These are phyloP conservation scores for Argyrosomus japonicus DNA, from an alignment of 2,113 vertebrate genomes.

Conservation along the genomic window DNA sequence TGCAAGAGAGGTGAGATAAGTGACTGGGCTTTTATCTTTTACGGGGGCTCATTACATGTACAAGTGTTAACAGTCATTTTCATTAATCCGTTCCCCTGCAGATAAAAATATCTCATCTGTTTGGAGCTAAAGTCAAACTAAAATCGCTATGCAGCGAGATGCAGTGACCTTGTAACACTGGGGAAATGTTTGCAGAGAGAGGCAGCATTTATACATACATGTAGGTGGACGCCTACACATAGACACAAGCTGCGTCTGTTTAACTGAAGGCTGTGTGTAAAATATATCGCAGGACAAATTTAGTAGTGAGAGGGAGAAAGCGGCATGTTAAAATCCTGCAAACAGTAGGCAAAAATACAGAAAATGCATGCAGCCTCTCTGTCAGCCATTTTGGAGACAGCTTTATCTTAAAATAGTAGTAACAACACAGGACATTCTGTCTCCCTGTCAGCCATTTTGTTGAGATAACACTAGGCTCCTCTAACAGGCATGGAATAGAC, in stretches of 20 bases:
- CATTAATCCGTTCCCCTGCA: slow-evolving; percentile 36
- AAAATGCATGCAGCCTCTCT: slow-evolving; percentile 11
- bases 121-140: neutral
- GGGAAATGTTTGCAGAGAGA: neutral
- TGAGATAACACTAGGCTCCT: slow-evolving; percentile 58
- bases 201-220: neutral
- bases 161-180: slow-evolving; percentile 1
- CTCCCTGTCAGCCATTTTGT: slow-evolving; percentile 63
- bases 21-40: slow-evolving; percentile 58
- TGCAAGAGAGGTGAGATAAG: slow-evolving; percentile 53
- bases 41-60: slow-evolving; percentile 57
- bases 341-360: neutral
- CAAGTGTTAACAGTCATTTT: slow-evolving; percentile 52
- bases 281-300: neutral
- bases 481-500: slow-evolving; percentile 40
- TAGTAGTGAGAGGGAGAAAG: neutral
- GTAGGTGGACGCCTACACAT: slow-evolving; percentile 1
- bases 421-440: slow-evolving; percentile 53
- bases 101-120: slow-evolving; percentile 14
- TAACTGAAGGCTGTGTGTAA: neutral
- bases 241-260: neutral
- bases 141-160: neutral
- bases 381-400: slow-evolving; percentile 61
- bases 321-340: neutral
- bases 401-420: slow-evolving; percentile 67